Percentiles rank a stretch among this genome's conserved stretches.
Evolutionary conservation across 2,113 vertebrate genomes (phyloP).

Genomic region (Machaerirhynchus nigripectus): DNA sequence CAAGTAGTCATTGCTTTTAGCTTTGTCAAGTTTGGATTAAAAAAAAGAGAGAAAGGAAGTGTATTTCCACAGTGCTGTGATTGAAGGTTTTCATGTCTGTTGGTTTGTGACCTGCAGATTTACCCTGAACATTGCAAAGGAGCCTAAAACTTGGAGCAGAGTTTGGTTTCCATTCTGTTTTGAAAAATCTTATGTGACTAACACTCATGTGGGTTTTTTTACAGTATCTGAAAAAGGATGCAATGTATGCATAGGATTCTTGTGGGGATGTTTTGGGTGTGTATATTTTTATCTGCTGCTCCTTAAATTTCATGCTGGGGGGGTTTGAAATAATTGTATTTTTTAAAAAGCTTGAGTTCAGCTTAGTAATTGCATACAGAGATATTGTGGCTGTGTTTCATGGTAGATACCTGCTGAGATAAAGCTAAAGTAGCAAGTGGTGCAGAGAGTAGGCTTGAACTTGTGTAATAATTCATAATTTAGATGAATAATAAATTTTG

Average conservation of each 20-base stretch:
- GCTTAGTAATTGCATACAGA: not conserved
- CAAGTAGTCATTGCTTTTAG: not conserved
- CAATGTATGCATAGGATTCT: not conserved
- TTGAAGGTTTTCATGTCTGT: rapidly evolving
- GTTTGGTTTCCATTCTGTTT: not conserved
- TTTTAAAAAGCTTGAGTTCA: not conserved
- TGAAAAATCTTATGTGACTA: not conserved
- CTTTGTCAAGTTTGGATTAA: not conserved
- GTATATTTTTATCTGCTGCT: not conserved
- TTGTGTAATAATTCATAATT: not conserved
- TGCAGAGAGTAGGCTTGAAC: not conserved
- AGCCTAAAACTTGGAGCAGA: not conserved
- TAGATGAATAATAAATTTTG: not conserved
- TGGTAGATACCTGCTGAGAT: not conserved
- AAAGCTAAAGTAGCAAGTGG: not conserved
- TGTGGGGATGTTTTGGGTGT: not conserved
- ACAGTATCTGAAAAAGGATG: not conserved
- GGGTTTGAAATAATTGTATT: not conserved
- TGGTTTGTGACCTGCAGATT: not conserved
- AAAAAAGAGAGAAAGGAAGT: not conserved
- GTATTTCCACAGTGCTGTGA: not conserved
- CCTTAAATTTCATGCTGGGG: not conserved
- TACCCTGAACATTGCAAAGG: not conserved
- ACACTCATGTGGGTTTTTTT: not conserved
- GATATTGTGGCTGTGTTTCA: not conserved